A percentile compares a stretch with the other conserved stretches of the same genome.
Evolutionary conservation across 2,797 vertebrate genomes (phyloP).

Genomic region (Amniataba percoides): DNA sequence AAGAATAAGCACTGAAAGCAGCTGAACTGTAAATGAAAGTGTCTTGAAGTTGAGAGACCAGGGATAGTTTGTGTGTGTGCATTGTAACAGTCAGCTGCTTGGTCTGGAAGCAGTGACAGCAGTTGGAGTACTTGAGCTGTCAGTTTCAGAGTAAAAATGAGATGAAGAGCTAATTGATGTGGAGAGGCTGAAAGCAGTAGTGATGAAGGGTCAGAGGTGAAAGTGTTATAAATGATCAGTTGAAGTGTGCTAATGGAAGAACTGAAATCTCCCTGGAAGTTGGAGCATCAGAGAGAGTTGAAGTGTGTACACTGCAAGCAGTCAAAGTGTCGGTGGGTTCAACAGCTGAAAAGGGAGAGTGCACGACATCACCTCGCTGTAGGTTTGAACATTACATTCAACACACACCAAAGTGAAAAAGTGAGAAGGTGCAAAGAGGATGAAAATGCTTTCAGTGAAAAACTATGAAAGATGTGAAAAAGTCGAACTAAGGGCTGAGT

Average conservation of each 20-base stretch:
- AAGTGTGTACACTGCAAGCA: background rate
- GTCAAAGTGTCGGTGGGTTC: background rate
- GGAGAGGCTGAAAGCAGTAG: background rate
- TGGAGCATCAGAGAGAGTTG: background rate
- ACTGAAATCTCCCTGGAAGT: background rate
- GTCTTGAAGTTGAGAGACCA: background rate
- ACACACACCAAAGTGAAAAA: background rate
- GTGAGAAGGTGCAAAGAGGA: background rate
- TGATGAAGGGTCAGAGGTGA: background rate
- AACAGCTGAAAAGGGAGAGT: background rate
- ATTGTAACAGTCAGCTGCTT: background rate
- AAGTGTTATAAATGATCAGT: background rate
- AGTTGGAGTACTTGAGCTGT: constrained; percentile 1
- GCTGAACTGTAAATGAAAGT: background rate
- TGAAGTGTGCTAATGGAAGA: background rate
- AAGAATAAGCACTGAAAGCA: background rate
- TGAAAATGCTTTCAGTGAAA: background rate
- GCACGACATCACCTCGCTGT: background rate
- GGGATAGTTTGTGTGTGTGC: background rate
- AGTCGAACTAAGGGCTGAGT: background rate
- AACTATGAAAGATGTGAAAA: background rate
- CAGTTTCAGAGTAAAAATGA: background rate
- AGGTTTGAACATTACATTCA: background rate
- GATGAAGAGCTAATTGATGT: background rate
- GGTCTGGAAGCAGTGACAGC: background rate